Evolutionary conservation across 2,113 vertebrate genomes (phyloP).

Genomic region (Petaurus breviceps): DNA sequence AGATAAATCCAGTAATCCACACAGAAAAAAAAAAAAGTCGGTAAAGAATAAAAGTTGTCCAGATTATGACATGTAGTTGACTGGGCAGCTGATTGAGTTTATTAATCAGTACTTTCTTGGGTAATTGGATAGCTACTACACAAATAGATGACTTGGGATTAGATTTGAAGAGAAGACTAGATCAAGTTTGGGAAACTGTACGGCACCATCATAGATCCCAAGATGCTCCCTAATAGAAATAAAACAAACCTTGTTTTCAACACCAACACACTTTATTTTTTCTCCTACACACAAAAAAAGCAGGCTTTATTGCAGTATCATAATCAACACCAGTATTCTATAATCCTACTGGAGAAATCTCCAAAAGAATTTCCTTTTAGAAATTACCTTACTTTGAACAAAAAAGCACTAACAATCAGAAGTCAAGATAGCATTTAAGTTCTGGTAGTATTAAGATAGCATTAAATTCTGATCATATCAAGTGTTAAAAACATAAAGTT

Average conservation of each 20-base stretch:
- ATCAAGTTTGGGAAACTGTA: background rate
- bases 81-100: background rate
- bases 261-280: background rate
- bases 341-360: background rate
- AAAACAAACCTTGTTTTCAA: background rate
- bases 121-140: background rate
- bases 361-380: background rate
- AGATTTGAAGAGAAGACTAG: background rate
- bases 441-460: background rate
- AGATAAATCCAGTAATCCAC: background rate
- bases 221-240: background rate
- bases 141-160: background rate
- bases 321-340: background rate
- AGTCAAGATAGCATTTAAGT: background rate
- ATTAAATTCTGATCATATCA: background rate
- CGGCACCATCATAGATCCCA: background rate
- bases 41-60: background rate
- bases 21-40: background rate
- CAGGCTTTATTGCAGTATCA: background rate
- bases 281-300: too few relatives aligned
- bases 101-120: background rate
- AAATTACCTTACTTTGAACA: background rate
- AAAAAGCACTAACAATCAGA: background rate
- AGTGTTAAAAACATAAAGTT: background rate
- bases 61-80: background rate